Evolutionary conservation across 2,113 vertebrate species (phyloP).

Genomic region (Pycnonotus jocosus): DNA sequence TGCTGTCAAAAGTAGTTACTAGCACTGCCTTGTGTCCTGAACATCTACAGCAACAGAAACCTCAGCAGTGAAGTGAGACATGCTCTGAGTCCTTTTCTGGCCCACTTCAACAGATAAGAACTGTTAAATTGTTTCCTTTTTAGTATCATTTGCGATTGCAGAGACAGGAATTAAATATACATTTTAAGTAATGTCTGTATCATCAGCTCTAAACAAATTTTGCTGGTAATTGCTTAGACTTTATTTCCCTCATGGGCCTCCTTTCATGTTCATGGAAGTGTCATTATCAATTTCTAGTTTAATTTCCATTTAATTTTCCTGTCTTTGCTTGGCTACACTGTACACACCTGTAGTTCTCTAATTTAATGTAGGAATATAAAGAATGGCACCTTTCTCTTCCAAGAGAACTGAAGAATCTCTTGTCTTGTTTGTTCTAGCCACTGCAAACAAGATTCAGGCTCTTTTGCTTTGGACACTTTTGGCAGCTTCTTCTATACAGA

Average conservation of each 20-base stretch:
- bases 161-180: not conserved
- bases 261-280: not conserved
- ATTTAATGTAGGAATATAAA: not conserved
- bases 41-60: not conserved
- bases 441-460: not conserved
- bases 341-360: not conserved
- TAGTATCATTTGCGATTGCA: not conserved
- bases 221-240: not conserved
- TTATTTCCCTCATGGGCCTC: not conserved
- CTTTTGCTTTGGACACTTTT: not conserved
- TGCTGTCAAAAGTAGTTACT: constrained; percentile 14
- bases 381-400: not conserved
- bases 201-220: constrained; percentile 37
- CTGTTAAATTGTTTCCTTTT: not conserved
- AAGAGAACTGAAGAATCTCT: not conserved
- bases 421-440: not conserved
- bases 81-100: not conserved
- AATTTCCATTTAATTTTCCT: constrained; percentile 40
- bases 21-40: not conserved
- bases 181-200: not conserved
- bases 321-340: not conserved
- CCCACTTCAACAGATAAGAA: not conserved
- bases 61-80: not conserved
- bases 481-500: not conserved
- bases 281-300: not conserved